Base-by-base conservation (phyloP, 2,888 invertebrate species). In the Metellina segmentata region DNA sequence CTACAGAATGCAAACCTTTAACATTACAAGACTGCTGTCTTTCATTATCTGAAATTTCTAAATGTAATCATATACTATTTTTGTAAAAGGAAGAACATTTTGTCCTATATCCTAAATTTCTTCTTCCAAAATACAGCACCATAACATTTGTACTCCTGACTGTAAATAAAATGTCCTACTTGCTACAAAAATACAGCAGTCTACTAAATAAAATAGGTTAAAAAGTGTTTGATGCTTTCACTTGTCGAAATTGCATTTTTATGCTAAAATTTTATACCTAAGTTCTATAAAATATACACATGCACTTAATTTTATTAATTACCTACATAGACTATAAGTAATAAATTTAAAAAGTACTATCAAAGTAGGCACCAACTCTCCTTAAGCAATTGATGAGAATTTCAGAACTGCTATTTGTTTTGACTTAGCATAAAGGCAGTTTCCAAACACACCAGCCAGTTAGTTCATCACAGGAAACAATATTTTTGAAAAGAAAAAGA, bases 361-460 rank as follows among this genome's bases (percentile, higher is more conserved):
- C 49, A 51, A 77, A 77, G 51, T 77, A 51, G 4, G n/a, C n/a
- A 77, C 48, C 48, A 77, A 77, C 11, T 49, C 13, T 8, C 51
- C 51, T 7, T 11, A 13, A 9, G 48, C 34, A n/a, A 8, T 9
- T n/a, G 7, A 11, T 77, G 49, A 77, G 51, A 7, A 74, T 20
- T 20, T 74, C 13, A 74, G 8, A 16, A 34, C 34, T 34, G 34
- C 1, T 79, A 9, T 19, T 6, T 20, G 13, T 81, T 79, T 78
- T 87, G 87, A 91, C 87, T 83, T 82, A 81, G 86, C 77, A 91
- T 87, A 78, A 86, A 87, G 78, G 34, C 34, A 77, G n/a, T 52
- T 87, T 82, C 70, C 61, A 74, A 81, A 77, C 86, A 77, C 52
- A 78, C 69, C 91, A 82, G 70, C 71, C n/a, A 34, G 61, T 82